Base-by-base conservation (phyloP, 2,113 vertebrate genomes). In the Actenoides lindsayi region DNA sequence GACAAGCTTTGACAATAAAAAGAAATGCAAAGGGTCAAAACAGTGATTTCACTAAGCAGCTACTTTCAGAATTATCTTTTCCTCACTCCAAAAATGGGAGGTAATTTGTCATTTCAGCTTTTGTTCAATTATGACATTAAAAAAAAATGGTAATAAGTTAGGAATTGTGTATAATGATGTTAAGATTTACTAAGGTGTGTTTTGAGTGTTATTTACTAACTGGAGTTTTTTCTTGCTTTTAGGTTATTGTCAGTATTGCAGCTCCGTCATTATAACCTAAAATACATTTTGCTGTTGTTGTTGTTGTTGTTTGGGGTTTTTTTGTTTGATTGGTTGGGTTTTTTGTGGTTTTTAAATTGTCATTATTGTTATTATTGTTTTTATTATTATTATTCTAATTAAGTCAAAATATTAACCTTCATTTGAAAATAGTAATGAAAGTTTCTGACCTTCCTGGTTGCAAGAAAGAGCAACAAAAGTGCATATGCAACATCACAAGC, bases 41-140 rank as follows among this genome's bases (percentile, higher is more conserved):
- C 35, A 39, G 44, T 59, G 67, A 73, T 86, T 93, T 95, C 73
- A 87, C 92, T 94, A 71, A 92, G 83, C 39, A 86, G 48, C 37
- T 71, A 42, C 69, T 75, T 70, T 64, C 83, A 78, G 64, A 93
- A 90, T 87, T 65, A 67, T 70, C 51, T 56, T 79, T 42, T 67
- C 33, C 48, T 75, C 19, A 8, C 73, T 91, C 33, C 83, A 50
- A 89, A 83, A 70, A 54, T 77, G 42, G 79, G 92, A 56, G 23
- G 17, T 20, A 74, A 63, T 74, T 83, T 94, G 64, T 92, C 80
- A 71, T 78, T 92, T 90, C 64, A 94, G 71, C 16, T 90, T 83
- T 78, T 35, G 42, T 69, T 56, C 39, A n/a, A 16, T 24, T 64
- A 59, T 63, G 19, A n/a, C 2, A 5, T 30, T 46, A 10, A 33